Base-by-base conservation (phyloP, 2,888 invertebrate species). In the Cryptocheilus praepositus region DNA sequence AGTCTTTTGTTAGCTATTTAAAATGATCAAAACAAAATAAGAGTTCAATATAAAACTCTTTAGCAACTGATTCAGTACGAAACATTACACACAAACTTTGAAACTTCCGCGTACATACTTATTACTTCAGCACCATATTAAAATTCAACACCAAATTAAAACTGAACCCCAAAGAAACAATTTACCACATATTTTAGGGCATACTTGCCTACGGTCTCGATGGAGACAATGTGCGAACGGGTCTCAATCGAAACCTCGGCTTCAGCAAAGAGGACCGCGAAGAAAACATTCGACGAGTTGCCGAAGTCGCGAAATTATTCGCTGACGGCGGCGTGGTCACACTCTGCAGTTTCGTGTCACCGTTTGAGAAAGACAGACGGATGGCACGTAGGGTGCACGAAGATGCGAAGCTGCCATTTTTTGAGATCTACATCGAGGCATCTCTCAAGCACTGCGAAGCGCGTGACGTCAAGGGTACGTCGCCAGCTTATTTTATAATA, bases 311-410 rank as follows among this genome's bases (percentile, higher is more conserved):
- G 8, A 98, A 96, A 88, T 90, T 99, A 8, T 98, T 99, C 88
- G 98, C 99, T 0, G 99, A 99, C 89, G 96, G 96, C 69, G 99
- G 99, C 0, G 95, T 98, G 52, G 94, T 99, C 5, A 94, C 97
- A 61, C 91, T 99, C 21, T 98, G 98, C 89, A 97, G 97, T 88
- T 99, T 99, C 89, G 98, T 99, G 0, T 98, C 98, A 15, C 99
- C 99, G 0, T 99, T 96, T 89, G 91, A 94, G 53, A 96, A 95
- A 92, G 99, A 98, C 88, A 93, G 99, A 55, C 94, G 94, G 71
- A 91, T 95, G 83, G 98, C 98, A 0, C 91, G 98, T 59, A 92
- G 94, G 77, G 95, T 98, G 76, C 98, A 99, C 89, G 93, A 94
- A 64, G 94, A 95, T 78, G 93, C 92, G 0, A 94, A 94, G 49